Percentiles rank a stretch among this genome's conserved stretches.
Conservation (phyloP, 2,113 vertebrate species). For the Canis aureus region DNA sequence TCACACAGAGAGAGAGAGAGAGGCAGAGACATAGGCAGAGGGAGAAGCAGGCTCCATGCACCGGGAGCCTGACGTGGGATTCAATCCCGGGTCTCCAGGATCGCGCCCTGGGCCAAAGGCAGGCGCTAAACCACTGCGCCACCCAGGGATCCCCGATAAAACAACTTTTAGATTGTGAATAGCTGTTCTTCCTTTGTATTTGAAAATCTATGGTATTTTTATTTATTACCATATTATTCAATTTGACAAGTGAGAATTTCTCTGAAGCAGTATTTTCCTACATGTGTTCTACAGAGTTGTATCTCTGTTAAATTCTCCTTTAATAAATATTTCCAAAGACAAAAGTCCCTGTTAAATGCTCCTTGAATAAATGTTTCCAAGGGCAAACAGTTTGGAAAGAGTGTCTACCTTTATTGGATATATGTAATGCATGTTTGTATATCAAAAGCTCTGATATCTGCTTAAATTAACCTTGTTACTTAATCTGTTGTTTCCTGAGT, state of each 20-base stretch:
- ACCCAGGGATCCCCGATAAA: neutral
- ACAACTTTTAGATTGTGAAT: neutral
- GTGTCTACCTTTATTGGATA: neutral
- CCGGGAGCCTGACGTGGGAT: no score
- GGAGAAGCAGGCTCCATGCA: no score
- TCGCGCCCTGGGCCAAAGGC: no score
- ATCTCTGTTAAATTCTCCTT: neutral
- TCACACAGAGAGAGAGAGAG: no score
- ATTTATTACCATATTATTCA: neutral
- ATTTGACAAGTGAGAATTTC: conserved; percentile 27
- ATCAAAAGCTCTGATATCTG: neutral
- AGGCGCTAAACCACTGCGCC: no score
- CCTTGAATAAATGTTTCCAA: neutral
- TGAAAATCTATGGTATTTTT: conserved; percentile 55
- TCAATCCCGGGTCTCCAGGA: no score
- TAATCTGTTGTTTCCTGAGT: conserved; percentile 36
- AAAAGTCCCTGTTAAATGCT: neutral
- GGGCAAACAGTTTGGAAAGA: neutral
- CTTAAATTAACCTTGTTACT: conserved; percentile 22
- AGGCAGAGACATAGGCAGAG: no score
- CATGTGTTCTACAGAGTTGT: neutral
- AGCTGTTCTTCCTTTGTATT: conserved; percentile 33
- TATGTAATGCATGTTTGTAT: neutral
- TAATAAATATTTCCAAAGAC: neutral
- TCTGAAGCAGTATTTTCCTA: neutral